Evolutionary conservation across 2,113 vertebrate species (phyloP).

Genomic region (Rhipidura dahli): DNA sequence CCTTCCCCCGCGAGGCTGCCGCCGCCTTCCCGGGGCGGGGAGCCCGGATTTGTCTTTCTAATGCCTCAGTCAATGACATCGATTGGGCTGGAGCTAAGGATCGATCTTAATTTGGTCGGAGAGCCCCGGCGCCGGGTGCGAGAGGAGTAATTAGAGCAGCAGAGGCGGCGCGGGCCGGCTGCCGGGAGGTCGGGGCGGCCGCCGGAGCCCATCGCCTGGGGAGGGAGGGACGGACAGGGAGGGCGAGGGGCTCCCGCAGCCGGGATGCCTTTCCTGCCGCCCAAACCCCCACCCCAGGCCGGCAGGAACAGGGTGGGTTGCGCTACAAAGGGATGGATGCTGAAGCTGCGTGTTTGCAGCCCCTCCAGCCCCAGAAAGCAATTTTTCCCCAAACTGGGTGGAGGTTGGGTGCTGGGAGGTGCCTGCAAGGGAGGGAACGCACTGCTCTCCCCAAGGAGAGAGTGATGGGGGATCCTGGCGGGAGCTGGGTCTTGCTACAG

Average conservation of each 20-base stretch:
- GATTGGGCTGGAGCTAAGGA: constrained; percentile 64
- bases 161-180: not conserved
- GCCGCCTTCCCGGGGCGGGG: not conserved
- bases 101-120: constrained; percentile 74
- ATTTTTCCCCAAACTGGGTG: not conserved
- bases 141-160: constrained; percentile 68
- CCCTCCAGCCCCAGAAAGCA: not conserved
- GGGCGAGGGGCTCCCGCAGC: not conserved
- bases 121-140: constrained; percentile 21
- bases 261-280: not conserved
- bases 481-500: not conserved
- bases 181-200: not conserved
- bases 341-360: not conserved
- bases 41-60: constrained; percentile 64
- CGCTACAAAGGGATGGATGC: not conserved
- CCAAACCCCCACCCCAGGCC: not conserved
- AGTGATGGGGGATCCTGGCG: accelerated
- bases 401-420: not conserved
- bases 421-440: not conserved
- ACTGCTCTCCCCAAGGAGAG: not conserved
- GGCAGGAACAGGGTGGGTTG: not conserved
- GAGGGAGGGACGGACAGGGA: not conserved
- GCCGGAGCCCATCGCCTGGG: not conserved
- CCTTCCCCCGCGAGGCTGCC: not conserved
- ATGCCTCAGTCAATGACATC: constrained; percentile 68